phyloP scores from a whole-genome alignment of 2,797 vertebrate genomes.

The Myotis planiceps region DNA sequence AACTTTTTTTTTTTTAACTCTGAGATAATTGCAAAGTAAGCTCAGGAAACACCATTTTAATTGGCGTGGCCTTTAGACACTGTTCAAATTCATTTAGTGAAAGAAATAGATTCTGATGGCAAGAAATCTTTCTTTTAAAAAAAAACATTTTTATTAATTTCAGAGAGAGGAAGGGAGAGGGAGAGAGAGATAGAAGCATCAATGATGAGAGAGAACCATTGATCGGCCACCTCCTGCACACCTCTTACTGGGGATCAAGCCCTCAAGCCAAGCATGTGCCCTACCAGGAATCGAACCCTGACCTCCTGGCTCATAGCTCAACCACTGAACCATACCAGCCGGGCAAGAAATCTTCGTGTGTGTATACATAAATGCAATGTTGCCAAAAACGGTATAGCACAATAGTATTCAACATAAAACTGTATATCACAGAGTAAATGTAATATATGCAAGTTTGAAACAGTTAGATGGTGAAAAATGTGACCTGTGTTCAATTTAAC shows the following conservation, averaged over 20 bases:
- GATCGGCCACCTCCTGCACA: too few species aligned
- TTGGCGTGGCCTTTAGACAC: neutral
- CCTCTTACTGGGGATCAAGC: too few species aligned
- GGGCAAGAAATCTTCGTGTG: neutral
- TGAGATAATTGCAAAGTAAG: neutral
- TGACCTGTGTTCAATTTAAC: neutral
- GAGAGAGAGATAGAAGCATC: too few species aligned
- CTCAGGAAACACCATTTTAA: slow-evolving; percentile 24
- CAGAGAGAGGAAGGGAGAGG: too few species aligned
- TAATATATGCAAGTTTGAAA: neutral
- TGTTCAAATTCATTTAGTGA: neutral
- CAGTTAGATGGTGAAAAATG: neutral
- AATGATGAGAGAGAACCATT: too few species aligned
- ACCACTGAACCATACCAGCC: too few species aligned
- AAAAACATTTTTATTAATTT: too few species aligned
- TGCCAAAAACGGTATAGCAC: neutral
- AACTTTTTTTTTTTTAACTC: neutral
- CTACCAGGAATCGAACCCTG: too few species aligned
- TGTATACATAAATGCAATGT: neutral
- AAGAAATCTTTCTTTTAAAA: neutral
- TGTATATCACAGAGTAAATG: neutral
- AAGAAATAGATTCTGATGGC: neutral
- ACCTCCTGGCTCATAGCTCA: too few species aligned
- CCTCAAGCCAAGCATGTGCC: too few species aligned
- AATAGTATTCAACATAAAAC: neutral